These are phyloP conservation scores for Mycetomoellerius zeteki DNA, from an alignment of 1,140 invertebrate genomes.

Conservation along the genomic window DNA sequence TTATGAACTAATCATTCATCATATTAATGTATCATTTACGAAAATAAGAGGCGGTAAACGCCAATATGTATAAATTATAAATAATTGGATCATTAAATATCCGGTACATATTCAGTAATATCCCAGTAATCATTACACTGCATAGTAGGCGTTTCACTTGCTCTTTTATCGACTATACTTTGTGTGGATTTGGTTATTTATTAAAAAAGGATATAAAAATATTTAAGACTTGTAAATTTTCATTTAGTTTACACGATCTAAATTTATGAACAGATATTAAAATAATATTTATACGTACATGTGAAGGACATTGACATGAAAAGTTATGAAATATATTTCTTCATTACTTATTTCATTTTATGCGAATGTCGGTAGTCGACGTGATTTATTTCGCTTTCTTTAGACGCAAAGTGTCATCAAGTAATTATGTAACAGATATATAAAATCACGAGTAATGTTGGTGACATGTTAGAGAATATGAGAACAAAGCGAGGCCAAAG, in stretches of 20 bases:
- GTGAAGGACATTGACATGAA: background rate
- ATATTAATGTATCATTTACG: slow-evolving; percentile 37
- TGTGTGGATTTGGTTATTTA: background rate
- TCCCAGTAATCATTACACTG: background rate
- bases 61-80: slow-evolving; percentile 12
- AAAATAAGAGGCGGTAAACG: background rate
- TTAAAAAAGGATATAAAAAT: background rate
- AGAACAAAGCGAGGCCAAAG: slow-evolving; percentile 6
- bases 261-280: background rate
- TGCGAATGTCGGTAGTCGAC: background rate
- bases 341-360: background rate
- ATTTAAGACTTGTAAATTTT: slow-evolving; percentile 1
- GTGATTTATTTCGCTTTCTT: background rate
- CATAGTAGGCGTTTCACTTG: background rate
- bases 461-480: slow-evolving; percentile 35
- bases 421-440: background rate
- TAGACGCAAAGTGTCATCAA: background rate
- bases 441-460: slow-evolving; percentile 25
- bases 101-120: background rate
- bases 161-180: background rate
- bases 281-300: background rate
- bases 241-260: background rate
- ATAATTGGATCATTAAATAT: slow-evolving; percentile 21
- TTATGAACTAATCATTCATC: background rate
- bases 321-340: background rate